Percentiles rank a stretch among this genome's conserved stretches.
phyloP scores from a whole-genome alignment of 2,888 invertebrate species.

The Harpalus rubripes region DNA sequence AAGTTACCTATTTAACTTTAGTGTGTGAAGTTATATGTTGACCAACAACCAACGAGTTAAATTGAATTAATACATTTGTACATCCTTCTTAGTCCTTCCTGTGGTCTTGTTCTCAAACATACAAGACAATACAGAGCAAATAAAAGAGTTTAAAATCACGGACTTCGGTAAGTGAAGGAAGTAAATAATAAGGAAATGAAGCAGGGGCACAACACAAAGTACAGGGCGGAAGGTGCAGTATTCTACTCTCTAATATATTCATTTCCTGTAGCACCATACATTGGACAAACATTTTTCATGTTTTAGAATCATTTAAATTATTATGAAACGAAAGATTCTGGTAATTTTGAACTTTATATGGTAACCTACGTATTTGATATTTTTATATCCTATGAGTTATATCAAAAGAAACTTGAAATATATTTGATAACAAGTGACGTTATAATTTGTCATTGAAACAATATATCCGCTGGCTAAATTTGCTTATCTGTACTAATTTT shows the following conservation, averaged over 20 bases:
- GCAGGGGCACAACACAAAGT: conserved; percentile 66
- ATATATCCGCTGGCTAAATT: background rate
- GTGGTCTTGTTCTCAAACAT: conserved; percentile 35
- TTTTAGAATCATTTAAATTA: too few relatives aligned
- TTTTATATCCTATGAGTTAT: too few relatives aligned
- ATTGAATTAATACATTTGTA: conserved; percentile 37
- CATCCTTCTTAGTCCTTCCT: conserved; percentile 52
- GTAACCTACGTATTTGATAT: too few relatives aligned
- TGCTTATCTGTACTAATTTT: background rate
- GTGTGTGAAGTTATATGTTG: conserved; percentile 7
- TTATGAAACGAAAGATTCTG: too few relatives aligned
- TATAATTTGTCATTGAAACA: background rate
- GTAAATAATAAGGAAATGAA: conserved; percentile 66
- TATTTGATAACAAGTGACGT: too few relatives aligned
- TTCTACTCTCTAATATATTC: conserved; percentile 70
- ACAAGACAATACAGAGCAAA: conserved; percentile 52
- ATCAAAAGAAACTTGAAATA: too few relatives aligned
- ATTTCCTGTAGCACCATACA: too few relatives aligned
- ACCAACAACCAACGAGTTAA: conserved; percentile 16
- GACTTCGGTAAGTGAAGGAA: conserved; percentile 63
- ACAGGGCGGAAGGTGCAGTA: conserved; percentile 71
- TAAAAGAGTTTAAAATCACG: conserved; percentile 60
- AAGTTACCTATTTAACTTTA: background rate
- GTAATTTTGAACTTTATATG: too few relatives aligned
- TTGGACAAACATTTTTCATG: background rate